Conservation (phyloP, 1,140 invertebrate species). For the Heliconius nattereri region DNA sequence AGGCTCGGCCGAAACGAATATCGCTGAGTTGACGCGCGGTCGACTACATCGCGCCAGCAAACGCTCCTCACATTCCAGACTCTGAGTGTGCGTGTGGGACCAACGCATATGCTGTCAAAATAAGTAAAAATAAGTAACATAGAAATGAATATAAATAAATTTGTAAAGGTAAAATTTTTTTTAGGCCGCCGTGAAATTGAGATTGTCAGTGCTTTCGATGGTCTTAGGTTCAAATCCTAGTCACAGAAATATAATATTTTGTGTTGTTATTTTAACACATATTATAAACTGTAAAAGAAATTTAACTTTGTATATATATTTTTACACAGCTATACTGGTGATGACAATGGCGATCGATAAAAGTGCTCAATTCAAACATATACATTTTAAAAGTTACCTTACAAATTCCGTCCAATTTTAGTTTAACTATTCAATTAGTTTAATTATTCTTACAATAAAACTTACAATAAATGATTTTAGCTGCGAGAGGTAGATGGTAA, state of each 20-base stretch:
- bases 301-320: no score
- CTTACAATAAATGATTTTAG: no score
- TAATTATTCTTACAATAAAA: not conserved
- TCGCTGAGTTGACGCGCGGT: constrained; percentile 89
- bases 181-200: no score
- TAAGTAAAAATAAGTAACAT: not conserved
- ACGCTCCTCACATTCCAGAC: constrained; percentile 82
- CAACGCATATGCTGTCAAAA: constrained; percentile 86
- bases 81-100: constrained; percentile 83
- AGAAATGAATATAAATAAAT: not conserved
- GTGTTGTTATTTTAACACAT: no score
- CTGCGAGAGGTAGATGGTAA: no score
- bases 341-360: not conserved
- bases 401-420: not conserved
- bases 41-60: constrained; percentile 82
- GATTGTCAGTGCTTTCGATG: not conserved
- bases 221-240: not conserved
- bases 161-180: no score
- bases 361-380: not conserved
- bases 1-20: constrained; percentile 87
- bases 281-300: no score
- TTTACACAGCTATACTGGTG: not conserved
- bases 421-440: not conserved
- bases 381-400: not conserved
- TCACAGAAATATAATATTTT: no score